A percentile compares a stretch with the other conserved stretches of the same genome.
phyloP scores from a whole-genome alignment of 2,113 vertebrate species.

The Sylvietta virens region DNA sequence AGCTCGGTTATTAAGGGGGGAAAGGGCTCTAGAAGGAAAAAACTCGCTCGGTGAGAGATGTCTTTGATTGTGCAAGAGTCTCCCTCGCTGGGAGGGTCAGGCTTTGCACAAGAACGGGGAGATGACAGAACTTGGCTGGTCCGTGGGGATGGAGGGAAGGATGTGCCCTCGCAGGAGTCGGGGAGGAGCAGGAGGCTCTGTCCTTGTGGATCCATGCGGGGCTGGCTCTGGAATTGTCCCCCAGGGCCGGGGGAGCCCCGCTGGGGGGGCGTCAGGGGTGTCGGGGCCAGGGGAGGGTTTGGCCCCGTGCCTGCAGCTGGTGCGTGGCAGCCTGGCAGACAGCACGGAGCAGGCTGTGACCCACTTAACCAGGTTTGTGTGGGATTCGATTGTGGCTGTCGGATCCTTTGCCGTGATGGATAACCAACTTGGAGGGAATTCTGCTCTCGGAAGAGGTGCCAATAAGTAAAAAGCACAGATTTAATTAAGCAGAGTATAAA shows the following conservation, averaged over 20 bases:
- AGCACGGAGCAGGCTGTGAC: constrained; percentile 8
- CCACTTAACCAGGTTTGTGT: background rate
- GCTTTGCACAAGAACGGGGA: background rate
- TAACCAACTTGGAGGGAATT: background rate
- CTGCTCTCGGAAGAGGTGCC: background rate
- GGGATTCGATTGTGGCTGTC: background rate
- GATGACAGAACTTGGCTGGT: background rate
- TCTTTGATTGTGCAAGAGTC: background rate
- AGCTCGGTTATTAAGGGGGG: background rate
- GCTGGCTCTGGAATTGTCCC: background rate
- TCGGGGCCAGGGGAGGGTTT: background rate
- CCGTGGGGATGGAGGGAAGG: background rate
- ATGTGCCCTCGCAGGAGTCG: fast-evolving
- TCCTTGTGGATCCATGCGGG: background rate
- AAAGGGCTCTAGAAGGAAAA: background rate
- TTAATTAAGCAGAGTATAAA: background rate
- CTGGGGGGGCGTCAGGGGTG: background rate
- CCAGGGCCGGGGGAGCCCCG: fast-evolving
- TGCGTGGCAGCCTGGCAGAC: background rate
- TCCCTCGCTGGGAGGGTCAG: background rate
- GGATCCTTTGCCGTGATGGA: background rate
- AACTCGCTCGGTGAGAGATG: background rate
- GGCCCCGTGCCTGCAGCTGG: background rate
- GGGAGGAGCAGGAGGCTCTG: background rate
- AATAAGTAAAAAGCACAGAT: background rate